Evolutionary conservation across 2,113 vertebrate species (phyloP).

Genomic region (Zosterops hypoxanthus): DNA sequence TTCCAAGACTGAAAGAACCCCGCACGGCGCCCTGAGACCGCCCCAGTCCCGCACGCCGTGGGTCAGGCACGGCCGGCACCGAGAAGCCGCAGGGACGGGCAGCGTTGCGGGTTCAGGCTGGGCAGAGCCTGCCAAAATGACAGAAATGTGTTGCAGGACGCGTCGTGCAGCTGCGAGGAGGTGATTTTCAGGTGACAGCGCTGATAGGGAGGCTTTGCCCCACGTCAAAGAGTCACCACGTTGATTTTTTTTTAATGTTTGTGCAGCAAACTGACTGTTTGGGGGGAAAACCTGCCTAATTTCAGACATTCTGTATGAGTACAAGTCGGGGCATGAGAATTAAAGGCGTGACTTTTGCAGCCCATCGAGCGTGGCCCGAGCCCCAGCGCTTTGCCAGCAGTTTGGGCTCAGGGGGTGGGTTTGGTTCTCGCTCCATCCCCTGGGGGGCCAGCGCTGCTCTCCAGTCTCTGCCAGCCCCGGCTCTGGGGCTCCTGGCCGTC

Average conservation of each 20-base stretch:
- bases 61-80: constrained; percentile 10
- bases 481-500: neutral
- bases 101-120: neutral
- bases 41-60: neutral
- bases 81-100: neutral
- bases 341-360: neutral
- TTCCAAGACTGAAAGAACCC: neutral
- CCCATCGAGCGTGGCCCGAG: fast-evolving
- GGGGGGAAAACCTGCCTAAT: fast-evolving
- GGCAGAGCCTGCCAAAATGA: neutral
- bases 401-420: neutral
- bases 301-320: fast-evolving
- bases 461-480: neutral
- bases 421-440: neutral
- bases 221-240: fast-evolving
- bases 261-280: neutral
- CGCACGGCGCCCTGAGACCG: constrained; percentile 31
- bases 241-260: neutral
- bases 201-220: neutral
- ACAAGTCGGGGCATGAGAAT: neutral
- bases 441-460: fast-evolving
- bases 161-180: neutral
- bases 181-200: neutral
- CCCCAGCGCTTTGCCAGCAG: too few species aligned
- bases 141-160: neutral